Evolutionary conservation across 2,888 invertebrate genomes (phyloP), one percentile per base, ranked within the genome.

Genomic region (Ophonus ardosiacus): DNA sequence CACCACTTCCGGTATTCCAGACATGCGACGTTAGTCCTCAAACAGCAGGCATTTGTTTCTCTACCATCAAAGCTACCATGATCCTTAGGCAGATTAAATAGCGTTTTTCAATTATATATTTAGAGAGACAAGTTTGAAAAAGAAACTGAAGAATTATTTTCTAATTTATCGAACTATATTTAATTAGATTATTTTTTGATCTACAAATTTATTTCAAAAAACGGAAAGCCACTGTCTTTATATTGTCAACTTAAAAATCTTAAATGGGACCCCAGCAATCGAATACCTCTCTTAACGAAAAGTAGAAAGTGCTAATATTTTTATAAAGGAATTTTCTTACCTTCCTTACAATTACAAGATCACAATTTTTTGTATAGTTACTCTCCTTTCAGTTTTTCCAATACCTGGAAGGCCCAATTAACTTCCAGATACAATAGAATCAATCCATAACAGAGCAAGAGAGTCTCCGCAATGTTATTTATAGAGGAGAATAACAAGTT

Each of bases 351-450:
- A n/a, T n/a, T n/a, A n/a, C n/a, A n/a, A n/a, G n/a, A n/a, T n/a
- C n/a, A n/a, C n/a, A 5, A 56, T 56, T 56, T 56, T 56, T 15
- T 56, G 56, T 56, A n/a, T n/a, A 56, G 56, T 56, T 56, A 8
- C n/a, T 56, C 56, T 18, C 15, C 59, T 17, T 18, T 59, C 59
- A n/a, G 59, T 18, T 15, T 59, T 59, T 59, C 59, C 59, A 59
- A 8, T 59, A 17, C 59, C 17, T 59, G 15, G 17, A 59, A 59
- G 59, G 59, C 15, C 17, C 59, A 59, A 59, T 59, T 59, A 59
- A n/a, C 59, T 59, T 59, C 59, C 59, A 59, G 59, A 59, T 59
- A 59, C 59, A 59, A 59, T 59, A 15, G 59, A 59, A 59, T 59
- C 59, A 59, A 59, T 59, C 59, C 18, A 59, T 59, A 59, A 59